Base-by-base conservation (phyloP, 2,113 vertebrate genomes). In the Echinops telfairi region DNA sequence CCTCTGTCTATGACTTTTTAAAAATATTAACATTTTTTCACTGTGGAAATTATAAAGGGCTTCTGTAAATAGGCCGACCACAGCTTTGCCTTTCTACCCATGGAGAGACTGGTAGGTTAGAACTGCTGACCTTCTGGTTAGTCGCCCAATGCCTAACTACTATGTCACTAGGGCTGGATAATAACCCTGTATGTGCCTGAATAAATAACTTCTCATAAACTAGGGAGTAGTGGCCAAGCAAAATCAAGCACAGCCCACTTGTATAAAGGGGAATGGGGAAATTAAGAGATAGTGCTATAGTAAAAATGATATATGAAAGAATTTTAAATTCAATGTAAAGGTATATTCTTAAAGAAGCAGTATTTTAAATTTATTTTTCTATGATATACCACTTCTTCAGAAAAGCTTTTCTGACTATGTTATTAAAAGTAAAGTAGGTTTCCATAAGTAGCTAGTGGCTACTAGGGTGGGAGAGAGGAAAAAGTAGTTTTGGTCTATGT, bases 361-460 rank as follows among this genome's bases (percentile, higher is more conserved):
- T 3, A 76, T 75, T 92, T 76, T 95, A 77, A 83, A 8, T 86
- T 27, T 47, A 38, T 57, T 73, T 71, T 71, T 4, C 15, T 22
- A 64, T 80, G 79, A 66, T 73, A 88, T 76, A 40, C 0, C 19
- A 64, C 1, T 22, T 75, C 57, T 43, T 88, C 23, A 86, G 1
- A 58, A 75, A 88, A 75, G 64, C 1, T 2, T 83, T 62, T 23
- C 29, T 75, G 17, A 75, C 15, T 15, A 43, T 16, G 53, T 86
- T 12, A 66, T 60, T 83, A 47, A 76, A 90, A 93, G 88, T 47
- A 62, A 94, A 95, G 3, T 6, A 22, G 3, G 15, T 58, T 76
- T 82, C 23, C 33, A 73, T 73, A 73, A 36, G 71, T 36, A 36
- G 17, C 22, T 73, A 71, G 19, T 73, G 33, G 33, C 36, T 73